Percentiles rank a stretch among this genome's conserved stretches.
Evolutionary conservation across 2,113 vertebrate species (phyloP).

Genomic region (Chrysochloris asiatica): DNA sequence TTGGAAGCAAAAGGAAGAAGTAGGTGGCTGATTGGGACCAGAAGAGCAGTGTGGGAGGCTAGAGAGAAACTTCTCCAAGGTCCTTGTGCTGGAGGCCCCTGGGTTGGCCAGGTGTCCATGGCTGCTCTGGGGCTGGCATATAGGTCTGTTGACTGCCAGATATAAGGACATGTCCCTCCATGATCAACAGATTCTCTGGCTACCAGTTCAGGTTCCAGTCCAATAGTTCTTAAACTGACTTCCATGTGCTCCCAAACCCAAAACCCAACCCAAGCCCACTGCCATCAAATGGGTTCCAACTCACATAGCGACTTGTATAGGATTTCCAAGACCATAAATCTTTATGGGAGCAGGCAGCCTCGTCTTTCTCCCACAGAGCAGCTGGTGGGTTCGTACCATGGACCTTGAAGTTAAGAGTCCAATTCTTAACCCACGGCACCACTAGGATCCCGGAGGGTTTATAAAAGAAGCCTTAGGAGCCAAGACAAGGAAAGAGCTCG

Average conservation of each 20-base stretch:
- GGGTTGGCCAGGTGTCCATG: background rate
- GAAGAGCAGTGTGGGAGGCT: background rate
- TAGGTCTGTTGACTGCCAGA: rapidly evolving
- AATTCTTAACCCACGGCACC: too few species aligned
- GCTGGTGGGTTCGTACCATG: too few species aligned
- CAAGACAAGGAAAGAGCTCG: background rate
- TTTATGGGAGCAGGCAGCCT: too few species aligned
- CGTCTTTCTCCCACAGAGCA: too few species aligned
- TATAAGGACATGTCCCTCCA: background rate
- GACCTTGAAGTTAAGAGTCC: too few species aligned
- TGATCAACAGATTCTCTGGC: background rate
- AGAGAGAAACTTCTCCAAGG: background rate
- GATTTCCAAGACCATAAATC: too few species aligned
- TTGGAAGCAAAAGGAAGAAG: background rate
- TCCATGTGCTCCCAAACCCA: background rate
- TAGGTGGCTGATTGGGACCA: too few species aligned
- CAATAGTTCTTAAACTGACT: background rate
- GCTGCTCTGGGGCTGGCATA: rapidly evolving
- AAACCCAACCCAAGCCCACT: too few species aligned
- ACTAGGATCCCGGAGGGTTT: too few species aligned
- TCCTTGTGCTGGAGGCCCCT: background rate
- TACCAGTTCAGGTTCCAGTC: rapidly evolving
- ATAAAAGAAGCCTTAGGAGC: background rate
- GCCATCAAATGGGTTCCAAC: too few species aligned
- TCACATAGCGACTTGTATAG: too few species aligned